Conservation (phyloP, 2,888 invertebrate species). For the Eupithecia pulchellata region DNA sequence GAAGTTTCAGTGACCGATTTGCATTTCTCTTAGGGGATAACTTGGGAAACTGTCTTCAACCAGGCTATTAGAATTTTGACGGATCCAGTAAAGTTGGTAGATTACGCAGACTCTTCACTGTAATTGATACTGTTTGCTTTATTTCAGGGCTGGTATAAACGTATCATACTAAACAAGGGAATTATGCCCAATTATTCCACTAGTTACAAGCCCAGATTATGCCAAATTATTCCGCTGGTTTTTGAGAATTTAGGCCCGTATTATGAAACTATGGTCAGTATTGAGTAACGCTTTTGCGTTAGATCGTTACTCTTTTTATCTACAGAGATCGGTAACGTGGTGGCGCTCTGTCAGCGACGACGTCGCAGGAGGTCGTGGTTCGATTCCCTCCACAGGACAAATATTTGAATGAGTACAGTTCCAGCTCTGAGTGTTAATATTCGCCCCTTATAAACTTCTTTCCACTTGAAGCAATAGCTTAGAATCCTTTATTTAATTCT, state of each 20-base stretch:
- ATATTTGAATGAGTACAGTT: not conserved
- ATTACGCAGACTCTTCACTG: not conserved
- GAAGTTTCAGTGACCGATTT: constrained; percentile 18
- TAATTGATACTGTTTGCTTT: constrained; percentile 7
- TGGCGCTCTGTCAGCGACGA: not conserved
- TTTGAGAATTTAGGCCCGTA: not conserved
- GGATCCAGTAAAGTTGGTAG: not conserved
- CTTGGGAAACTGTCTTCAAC: constrained; percentile 11
- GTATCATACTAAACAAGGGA: not conserved
- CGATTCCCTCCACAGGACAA: not conserved
- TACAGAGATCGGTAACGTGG: not conserved
- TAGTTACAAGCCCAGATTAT: not conserved
- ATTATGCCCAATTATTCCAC: no score
- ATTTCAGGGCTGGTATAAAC: not conserved
- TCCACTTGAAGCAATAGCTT: not conserved
- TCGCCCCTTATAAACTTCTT: not conserved
- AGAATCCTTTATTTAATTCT: not conserved
- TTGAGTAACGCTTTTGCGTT: no score
- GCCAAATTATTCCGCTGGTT: not conserved
- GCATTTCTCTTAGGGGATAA: constrained; percentile 14
- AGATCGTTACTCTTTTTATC: no score
- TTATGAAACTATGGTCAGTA: no score
- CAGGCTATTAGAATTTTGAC: constrained; percentile 6
- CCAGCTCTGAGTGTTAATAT: not conserved
- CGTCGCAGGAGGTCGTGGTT: constrained; percentile 2